These are phyloP conservation scores for Nasua narica DNA, from an alignment of 2,797 vertebrate genomes.

Conservation along the genomic window DNA sequence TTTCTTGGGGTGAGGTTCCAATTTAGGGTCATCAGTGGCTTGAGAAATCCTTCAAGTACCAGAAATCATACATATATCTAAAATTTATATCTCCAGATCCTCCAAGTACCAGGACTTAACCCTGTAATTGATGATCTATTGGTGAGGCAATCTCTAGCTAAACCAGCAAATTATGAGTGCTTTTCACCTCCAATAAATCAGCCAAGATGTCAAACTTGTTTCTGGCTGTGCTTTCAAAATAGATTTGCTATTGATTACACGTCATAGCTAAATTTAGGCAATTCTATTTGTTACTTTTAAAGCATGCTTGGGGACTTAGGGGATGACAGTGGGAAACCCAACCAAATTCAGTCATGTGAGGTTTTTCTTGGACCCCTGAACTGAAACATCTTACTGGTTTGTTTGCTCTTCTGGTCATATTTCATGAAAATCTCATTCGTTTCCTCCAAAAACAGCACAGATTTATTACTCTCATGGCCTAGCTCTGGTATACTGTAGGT, in stretches of 20 bases:
- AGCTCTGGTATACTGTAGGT: not conserved
- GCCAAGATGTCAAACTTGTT: not conserved
- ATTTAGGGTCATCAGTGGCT: not conserved
- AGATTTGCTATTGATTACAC: not conserved
- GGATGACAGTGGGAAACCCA: not conserved
- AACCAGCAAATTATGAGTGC: not conserved
- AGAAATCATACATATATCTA: not conserved
- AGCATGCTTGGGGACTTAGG: not conserved
- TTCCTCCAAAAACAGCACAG: not conserved
- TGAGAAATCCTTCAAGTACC: not conserved
- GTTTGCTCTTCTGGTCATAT: not conserved
- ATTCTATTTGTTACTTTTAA: not conserved
- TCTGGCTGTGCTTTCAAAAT: not conserved
- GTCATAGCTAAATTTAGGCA: not conserved
- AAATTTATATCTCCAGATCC: not conserved
- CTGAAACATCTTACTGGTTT: not conserved
- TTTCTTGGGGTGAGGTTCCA: not conserved
- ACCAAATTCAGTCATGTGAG: not conserved
- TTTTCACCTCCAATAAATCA: constrained; percentile 7
- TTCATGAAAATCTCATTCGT: not conserved
- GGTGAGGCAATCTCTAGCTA: not conserved
- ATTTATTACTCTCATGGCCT: not conserved
- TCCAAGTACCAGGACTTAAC: not conserved
- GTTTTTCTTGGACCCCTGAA: not conserved
- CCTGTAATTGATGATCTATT: not conserved